Base-by-base conservation (phyloP, 2,888 invertebrate genomes). In the Hemistola chrysoprasaria region DNA sequence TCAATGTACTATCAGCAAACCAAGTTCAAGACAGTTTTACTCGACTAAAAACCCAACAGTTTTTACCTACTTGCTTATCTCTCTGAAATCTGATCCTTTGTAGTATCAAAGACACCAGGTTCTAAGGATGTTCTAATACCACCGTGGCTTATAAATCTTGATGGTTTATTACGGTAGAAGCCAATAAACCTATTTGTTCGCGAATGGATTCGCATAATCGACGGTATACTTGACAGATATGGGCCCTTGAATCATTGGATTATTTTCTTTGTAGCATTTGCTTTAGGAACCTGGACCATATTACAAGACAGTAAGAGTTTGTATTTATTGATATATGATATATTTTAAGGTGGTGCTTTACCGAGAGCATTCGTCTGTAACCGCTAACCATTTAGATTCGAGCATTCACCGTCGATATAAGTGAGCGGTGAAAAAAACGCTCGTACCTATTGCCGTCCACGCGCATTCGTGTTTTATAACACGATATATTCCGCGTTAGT, bases 151-250 rank as follows among this genome's bases (percentile, higher is more conserved):
- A 71, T 85, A 83, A 85, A 85, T 84, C 80, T 75, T 58, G 47
- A 47, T 56, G 57, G 60, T 86, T 86, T 85, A 86, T 76, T 68
- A 65, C 71, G 67, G 71, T 74, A 74, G 76, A 71, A 78, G 68
- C 70, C 81, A 75, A 78, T 87, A 87, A 87, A 87, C 83, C 82
- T 82, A 83, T 85, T 84, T 83, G 83, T 81, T 71, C 67, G 64
- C 71, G 67, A 74, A 74, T 71, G 72, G 71, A 74, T 80, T 73
- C 78, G 77, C 74, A 82, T 82, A 82, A 81, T 79, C 77, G 77
- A 62, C 65, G 60, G 57, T 62, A n/a, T n/a, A 71, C 69, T 73
- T 71, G 78, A 77, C 76, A 78, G 78, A 80, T 80, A 83, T 78
- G 70, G 76, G 67, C 60, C 65, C 67, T 62, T 82, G 81, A 81